phyloP scores from a whole-genome alignment of 1,140 invertebrate genomes.

The Drosophila tani region DNA sequence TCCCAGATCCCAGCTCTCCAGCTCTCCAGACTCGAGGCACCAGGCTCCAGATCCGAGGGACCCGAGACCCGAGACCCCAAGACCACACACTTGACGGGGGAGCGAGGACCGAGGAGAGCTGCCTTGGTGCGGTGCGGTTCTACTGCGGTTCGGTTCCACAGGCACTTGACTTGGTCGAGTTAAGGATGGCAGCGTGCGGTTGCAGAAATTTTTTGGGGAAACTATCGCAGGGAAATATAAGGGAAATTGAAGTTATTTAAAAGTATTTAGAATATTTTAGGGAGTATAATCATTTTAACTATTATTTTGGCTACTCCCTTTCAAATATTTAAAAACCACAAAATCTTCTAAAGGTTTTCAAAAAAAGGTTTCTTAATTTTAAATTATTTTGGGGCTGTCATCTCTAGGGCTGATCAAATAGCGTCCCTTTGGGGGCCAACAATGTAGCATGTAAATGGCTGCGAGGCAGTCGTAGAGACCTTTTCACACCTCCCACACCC shows the following conservation, averaged over 20 bases:
- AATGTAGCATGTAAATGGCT: constrained; percentile 67
- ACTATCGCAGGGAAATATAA: constrained; percentile 2
- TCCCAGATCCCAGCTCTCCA: constrained; percentile 36
- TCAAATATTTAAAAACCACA: no score
- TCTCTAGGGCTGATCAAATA: constrained; percentile 36
- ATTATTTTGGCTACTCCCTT: no score
- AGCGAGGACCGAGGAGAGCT: constrained; percentile 21
- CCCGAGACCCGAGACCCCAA: constrained; percentile 9
- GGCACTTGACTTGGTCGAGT: constrained; percentile 56
- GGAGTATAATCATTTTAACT: no score
- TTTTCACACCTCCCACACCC: constrained; percentile 64
- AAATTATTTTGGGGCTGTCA: constrained; percentile 18
- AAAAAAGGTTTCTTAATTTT: neutral
- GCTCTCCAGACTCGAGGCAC: constrained; percentile 8
- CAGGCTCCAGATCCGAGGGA: constrained; percentile 22
- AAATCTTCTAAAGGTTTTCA: no score
- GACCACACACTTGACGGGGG: constrained; percentile 73
- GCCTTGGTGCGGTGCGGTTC: constrained; percentile 17
- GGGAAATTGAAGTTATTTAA: neutral
- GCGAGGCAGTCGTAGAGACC: constrained; percentile 30
- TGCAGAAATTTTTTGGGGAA: neutral
- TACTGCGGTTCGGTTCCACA: constrained; percentile 19
- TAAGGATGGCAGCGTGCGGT: constrained; percentile 53
- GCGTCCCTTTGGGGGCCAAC: constrained; percentile 41
- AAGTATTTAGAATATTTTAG: no score